Percentiles rank a stretch among this genome's conserved stretches.
phyloP scores from a whole-genome alignment of 2,113 vertebrate genomes.

The Rattus rattus region DNA sequence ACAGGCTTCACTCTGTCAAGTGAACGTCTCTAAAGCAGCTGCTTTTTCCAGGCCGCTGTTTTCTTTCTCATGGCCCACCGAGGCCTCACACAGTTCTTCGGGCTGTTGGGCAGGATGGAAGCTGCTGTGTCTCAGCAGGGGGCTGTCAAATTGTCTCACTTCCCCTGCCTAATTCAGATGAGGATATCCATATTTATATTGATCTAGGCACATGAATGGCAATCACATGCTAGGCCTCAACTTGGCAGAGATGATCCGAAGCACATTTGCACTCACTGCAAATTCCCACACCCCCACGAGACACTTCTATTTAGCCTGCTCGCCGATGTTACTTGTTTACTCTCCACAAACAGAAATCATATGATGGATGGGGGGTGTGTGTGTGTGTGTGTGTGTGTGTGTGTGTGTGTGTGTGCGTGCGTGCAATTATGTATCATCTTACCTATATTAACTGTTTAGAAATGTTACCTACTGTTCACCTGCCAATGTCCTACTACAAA shows the following conservation, averaged over 20 bases:
- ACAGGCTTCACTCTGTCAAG: conserved; percentile 70
- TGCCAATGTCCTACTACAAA: not conserved
- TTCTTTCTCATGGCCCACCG: conserved; percentile 22
- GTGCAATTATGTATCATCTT: not conserved
- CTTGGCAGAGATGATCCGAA: conserved; percentile 34
- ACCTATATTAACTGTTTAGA: not conserved
- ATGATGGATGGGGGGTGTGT: not conserved
- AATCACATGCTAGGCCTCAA: not conserved
- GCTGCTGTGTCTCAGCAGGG: conserved; percentile 71
- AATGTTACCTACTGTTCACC: not conserved
- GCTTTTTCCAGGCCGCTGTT: conserved; percentile 68
- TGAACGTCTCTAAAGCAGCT: not conserved
- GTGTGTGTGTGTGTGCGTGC: not conserved
- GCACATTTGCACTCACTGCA: conserved; percentile 8
- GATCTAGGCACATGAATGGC: conserved; percentile 49
- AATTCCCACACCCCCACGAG: conserved; percentile 28
- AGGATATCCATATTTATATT: conserved; percentile 76
- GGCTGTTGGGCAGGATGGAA: conserved; percentile 57
- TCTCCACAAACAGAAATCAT: conserved; percentile 3
- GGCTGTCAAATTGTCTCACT: conserved; percentile 66
- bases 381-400: too few relatives aligned
- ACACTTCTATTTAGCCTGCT: not conserved
- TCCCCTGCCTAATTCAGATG: conserved; percentile 63
- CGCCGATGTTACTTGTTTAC: not conserved
- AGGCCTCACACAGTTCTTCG: conserved; percentile 58